A percentile compares a stretch with the other conserved stretches of the same genome.
Conservation (phyloP, 2,797 vertebrate genomes). For the Columba guinea region DNA sequence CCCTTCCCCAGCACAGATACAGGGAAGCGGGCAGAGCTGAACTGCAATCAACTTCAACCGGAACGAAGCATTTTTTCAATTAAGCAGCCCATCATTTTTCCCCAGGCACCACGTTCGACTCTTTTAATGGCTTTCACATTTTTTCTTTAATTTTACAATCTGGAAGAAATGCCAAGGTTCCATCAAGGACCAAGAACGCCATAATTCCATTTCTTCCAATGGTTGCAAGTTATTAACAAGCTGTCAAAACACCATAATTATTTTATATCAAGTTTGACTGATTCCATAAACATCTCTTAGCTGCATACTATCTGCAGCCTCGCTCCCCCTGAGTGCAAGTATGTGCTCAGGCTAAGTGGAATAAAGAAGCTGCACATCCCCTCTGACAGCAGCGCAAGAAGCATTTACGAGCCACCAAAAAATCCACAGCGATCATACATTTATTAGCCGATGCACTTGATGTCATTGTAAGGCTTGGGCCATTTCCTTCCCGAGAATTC, state of each 20-base stretch:
- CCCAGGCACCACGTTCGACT: conserved; percentile 31
- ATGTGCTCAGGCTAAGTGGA: not conserved
- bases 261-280: conserved; percentile 66
- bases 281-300: conserved; percentile 62
- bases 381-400: not conserved
- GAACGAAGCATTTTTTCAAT: conserved; percentile 46
- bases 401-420: conserved; percentile 25
- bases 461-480: not conserved
- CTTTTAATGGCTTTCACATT: conserved; percentile 65
- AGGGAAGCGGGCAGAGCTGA: not conserved
- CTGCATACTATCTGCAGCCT: not conserved
- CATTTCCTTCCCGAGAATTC: not conserved
- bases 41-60: not conserved
- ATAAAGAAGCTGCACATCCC: not conserved
- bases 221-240: conserved; percentile 69
- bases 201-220: conserved; percentile 54
- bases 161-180: conserved; percentile 66
- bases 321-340: not conserved
- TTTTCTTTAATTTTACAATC: conserved; percentile 68
- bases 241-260: conserved; percentile 73
- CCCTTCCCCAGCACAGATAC: not conserved
- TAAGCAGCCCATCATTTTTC: conserved; percentile 49
- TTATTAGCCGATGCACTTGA: not conserved
- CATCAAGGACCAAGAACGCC: conserved; percentile 42
- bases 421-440: not conserved